Evolutionary conservation across 2,888 invertebrate species (phyloP), one percentile per base, ranked within the genome.

Genomic region (Erebia palarica): DNA sequence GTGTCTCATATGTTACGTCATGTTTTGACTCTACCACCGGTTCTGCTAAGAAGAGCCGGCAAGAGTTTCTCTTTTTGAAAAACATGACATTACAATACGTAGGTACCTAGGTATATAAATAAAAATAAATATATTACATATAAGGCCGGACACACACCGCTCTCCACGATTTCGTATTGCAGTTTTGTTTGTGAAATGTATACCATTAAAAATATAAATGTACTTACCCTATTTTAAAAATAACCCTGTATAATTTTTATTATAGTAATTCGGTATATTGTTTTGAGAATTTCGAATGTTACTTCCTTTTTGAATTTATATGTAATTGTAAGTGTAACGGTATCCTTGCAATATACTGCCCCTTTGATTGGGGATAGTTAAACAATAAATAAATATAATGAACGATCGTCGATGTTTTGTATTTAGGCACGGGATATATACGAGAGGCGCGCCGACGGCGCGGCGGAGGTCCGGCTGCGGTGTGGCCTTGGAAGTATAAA

Each of bases 291-390:
- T 88, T 88, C 85, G 86, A 88, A 86, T 87, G 88, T 90, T 89
- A 87, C 85, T 87, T 88, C 86, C 86, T 87, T 91, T 78, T 89
- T 88, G 88, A 86, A 91, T 90, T 90, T 90, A 87, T 89, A 90
- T 89, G 86, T 89, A 85, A 82, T 87, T 87, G 86, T 90, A 85
- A 84, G 88, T 88, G 88, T 90, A 86, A 61, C 80, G 82, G 82
- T 86, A 83, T 82, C 85, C 87, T 86, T 81, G 89, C 88, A 86
- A 87, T 86, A 89, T 89, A 85, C 87, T 85, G 78, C 84, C 81
- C 80, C 85, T 82, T 82, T 76, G 79, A 79, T 79, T 81, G 89
- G 88, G 90, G 86, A 79, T 91, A 91, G 89, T 89, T 90, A 89
- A 89, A 88, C 83, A 85, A 90, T 90, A 87, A 91, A 91, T 88